These are phyloP conservation scores for Podilymbus podiceps DNA, from an alignment of 2,113 vertebrate species.

Conservation along the genomic window DNA sequence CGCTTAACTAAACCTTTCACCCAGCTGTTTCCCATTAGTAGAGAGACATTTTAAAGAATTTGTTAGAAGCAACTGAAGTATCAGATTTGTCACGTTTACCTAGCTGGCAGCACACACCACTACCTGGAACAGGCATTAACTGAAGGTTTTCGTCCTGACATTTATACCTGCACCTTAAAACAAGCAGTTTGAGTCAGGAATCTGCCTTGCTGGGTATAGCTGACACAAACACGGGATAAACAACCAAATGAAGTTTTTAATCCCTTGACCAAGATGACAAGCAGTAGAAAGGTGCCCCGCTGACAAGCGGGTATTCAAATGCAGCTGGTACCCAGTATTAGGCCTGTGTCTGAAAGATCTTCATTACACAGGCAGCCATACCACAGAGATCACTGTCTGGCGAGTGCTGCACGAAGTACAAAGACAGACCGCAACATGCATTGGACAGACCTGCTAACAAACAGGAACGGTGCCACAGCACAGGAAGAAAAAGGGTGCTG, in stretches of 20 bases:
- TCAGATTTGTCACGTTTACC: neutral
- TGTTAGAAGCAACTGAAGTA: neutral
- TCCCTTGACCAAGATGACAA: neutral
- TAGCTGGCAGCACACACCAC: neutral
- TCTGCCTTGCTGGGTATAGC: neutral
- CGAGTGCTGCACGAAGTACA: fast-evolving
- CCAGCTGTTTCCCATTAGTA: conserved; percentile 26
- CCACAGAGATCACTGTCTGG: neutral
- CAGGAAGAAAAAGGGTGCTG: neutral
- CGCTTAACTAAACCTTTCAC: conserved; percentile 37
- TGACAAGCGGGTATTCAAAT: neutral
- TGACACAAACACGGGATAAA: neutral
- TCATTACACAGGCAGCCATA: neutral
- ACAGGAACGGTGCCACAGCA: neutral
- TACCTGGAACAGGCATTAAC: neutral
- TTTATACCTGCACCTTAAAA: neutral
- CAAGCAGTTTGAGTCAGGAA: neutral
- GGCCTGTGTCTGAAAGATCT: neutral
- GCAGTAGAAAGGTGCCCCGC: neutral
- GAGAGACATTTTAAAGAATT: neutral
- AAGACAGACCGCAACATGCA: too few species aligned
- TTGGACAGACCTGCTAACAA: neutral
- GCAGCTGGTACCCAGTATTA: neutral
- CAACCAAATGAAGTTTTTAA: conserved; percentile 4
- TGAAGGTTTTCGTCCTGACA: neutral